Conservation (phyloP, 2,888 invertebrate genomes). For the Ypsolopha sequella region DNA sequence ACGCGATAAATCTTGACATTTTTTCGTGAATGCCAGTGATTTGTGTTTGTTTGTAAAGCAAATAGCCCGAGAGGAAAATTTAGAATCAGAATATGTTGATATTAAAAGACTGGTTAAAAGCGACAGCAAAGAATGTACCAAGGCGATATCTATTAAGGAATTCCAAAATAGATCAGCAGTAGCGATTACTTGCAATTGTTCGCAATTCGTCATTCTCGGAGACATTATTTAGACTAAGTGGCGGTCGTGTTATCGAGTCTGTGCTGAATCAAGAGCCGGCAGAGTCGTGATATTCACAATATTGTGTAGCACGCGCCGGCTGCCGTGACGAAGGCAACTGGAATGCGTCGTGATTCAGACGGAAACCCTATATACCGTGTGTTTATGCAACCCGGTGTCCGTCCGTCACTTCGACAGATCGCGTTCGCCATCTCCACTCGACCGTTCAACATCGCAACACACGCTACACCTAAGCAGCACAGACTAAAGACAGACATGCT, state of each 20-base stretch:
- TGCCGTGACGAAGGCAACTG: constrained; percentile 58
- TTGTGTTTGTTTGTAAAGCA: too few relatives aligned
- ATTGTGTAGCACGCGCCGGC: constrained; percentile 49
- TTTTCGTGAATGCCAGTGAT: too few relatives aligned
- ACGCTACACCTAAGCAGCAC: neutral
- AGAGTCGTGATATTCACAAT: constrained; percentile 44
- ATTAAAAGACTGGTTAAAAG: too few relatives aligned
- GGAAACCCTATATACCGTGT: constrained; percentile 61
- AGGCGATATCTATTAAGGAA: constrained; percentile 44
- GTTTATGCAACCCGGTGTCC: constrained; percentile 58
- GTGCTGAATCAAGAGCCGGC: constrained; percentile 20
- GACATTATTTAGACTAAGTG: constrained; percentile 37
- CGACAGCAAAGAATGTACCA: constrained; percentile 10
- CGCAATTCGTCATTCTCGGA: constrained; percentile 37
- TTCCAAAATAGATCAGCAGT: constrained; percentile 18
- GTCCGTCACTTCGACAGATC: constrained; percentile 19
- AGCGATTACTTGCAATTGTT: constrained; percentile 20
- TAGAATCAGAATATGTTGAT: too few relatives aligned
- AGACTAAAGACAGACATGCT: neutral
- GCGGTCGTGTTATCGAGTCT: constrained; percentile 31
- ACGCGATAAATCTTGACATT: too few relatives aligned
- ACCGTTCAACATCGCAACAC: neutral
- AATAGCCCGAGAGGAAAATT: too few relatives aligned
- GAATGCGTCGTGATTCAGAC: constrained; percentile 67
- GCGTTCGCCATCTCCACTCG: constrained; percentile 1